A percentile compares a stretch with the other conserved stretches of the same genome.
Conservation (phyloP, 2,113 vertebrate genomes). For the Embiotoca jacksoni region DNA sequence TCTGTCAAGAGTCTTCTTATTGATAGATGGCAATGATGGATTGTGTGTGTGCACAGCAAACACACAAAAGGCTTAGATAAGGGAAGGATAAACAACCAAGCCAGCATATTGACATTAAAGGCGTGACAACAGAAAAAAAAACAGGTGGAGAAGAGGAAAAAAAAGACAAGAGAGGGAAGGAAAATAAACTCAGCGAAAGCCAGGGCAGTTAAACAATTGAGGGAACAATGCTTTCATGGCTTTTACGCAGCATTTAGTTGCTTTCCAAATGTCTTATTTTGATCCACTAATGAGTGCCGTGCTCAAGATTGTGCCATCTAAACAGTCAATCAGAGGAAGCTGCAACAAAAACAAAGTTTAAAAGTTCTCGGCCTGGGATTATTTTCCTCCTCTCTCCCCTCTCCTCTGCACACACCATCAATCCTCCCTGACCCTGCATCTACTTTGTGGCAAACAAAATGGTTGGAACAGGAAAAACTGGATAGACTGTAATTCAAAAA, state of each 20-base stretch:
- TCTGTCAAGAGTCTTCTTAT: conserved; percentile 21
- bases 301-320: conserved; percentile 27
- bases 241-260: conserved; percentile 25
- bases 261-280: conserved; percentile 46
- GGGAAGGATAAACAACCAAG: conserved; percentile 49
- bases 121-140: conserved; percentile 6
- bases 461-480: conserved; percentile 59
- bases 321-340: conserved; percentile 31
- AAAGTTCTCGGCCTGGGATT: background rate
- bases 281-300: conserved; percentile 3
- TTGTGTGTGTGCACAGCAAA: conserved; percentile 64
- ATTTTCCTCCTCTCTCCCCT: conserved; percentile 14
- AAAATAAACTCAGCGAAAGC: background rate
- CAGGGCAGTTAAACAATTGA: background rate
- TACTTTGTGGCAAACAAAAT: conserved; percentile 35
- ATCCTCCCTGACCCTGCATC: conserved; percentile 30
- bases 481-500: conserved; percentile 58
- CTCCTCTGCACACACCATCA: conserved; percentile 21
- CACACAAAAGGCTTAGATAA: conserved; percentile 59
- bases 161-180: background rate
- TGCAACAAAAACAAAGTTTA: conserved; percentile 45
- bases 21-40: conserved; percentile 55
- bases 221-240: background rate
- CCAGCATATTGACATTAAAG: conserved; percentile 42
- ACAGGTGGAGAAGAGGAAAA: background rate